Evolutionary conservation across 2,797 vertebrate genomes (phyloP), one percentile per base, ranked within the genome.

Genomic region (Scleropages formosus): DNA sequence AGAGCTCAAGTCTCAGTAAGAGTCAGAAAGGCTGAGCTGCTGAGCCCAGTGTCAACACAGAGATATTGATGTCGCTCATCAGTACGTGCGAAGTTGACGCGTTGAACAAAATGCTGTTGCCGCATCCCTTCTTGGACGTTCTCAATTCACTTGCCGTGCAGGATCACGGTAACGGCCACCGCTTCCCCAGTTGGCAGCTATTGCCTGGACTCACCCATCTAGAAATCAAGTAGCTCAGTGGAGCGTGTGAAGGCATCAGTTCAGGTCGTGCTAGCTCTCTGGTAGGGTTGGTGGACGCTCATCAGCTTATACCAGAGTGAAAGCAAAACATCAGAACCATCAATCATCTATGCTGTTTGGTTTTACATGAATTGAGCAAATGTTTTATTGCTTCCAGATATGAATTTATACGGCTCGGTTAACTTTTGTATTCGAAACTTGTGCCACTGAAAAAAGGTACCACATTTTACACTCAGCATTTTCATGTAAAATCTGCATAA

Each of bases 221-320:
- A 26, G 65, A 61, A 66, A 31, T 76, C 46, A 27, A 72, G 39
- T 39, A 31, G 71, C 22, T 49, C 16, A n/a, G 31, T 65, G 80
- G 75, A 66, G 47, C 63, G 70, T 47, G 10, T 51, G 53, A 56
- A 69, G 62, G 78, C 72, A 81, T 70, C 68, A 83, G 64, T 73
- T 24, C 8, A n/a, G 18, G 18, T 74, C 39, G 31, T 47, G 74
- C n/a, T 56, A 70, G 70, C 69, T 78, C 70, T 70, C 67, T 85
- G 83, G 85, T 82, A 83, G 83, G 78, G 82, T 80, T 60, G 1
- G 69, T 72, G 62, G 75, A 77, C 15, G 10, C 2, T 56, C 18
- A 56, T 9, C 18, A 56, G 12, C 2, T 2, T 56, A 9, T 12
- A 56, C 3, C 2, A 10, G 53, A 39, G 6, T 39, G n/a, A 39